These are phyloP conservation scores for Ctenosaura bakeri DNA, from an alignment of 2,797 vertebrate species.

Conservation along the genomic window DNA sequence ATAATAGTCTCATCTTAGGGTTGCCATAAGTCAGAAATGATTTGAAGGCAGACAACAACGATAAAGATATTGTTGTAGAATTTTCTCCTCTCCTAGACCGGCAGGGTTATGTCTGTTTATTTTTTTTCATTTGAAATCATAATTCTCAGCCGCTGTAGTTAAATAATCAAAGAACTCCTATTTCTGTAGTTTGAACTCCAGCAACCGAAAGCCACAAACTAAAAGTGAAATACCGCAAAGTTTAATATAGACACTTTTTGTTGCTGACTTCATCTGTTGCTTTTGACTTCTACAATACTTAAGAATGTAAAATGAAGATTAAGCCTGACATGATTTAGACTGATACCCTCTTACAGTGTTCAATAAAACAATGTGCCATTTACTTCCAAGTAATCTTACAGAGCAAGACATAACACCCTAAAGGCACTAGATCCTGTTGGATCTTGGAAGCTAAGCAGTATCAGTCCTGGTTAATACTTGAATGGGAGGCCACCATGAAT, in stretches of 20 bases:
- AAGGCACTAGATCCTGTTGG: too few relatives aligned
- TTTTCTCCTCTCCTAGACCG: background rate
- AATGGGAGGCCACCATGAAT: too few relatives aligned
- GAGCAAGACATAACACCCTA: too few relatives aligned
- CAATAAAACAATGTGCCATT: background rate
- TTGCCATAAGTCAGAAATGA: too few relatives aligned
- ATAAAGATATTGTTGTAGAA: background rate
- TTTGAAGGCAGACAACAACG: too few relatives aligned
- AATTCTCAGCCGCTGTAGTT: background rate
- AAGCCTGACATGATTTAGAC: background rate
- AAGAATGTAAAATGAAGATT: slow-evolving; percentile 25
- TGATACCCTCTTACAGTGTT: background rate
- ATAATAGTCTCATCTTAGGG: too few relatives aligned
- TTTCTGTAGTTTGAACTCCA: slow-evolving; percentile 50
- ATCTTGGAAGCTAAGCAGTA: too few relatives aligned
- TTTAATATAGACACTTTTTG: slow-evolving; percentile 51
- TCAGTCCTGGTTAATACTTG: too few relatives aligned
- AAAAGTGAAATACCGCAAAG: slow-evolving; percentile 53
- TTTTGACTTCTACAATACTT: slow-evolving; percentile 27
- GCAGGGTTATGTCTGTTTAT: background rate
- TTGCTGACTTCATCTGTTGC: slow-evolving; percentile 55
- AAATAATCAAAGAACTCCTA: slow-evolving; percentile 55
- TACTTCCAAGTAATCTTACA: too few relatives aligned
- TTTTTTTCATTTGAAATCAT: slow-evolving; percentile 20
- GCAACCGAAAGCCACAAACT: slow-evolving; percentile 51